Conservation (phyloP, 2,797 vertebrate genomes). For the Cetoscarus ocellatus region DNA sequence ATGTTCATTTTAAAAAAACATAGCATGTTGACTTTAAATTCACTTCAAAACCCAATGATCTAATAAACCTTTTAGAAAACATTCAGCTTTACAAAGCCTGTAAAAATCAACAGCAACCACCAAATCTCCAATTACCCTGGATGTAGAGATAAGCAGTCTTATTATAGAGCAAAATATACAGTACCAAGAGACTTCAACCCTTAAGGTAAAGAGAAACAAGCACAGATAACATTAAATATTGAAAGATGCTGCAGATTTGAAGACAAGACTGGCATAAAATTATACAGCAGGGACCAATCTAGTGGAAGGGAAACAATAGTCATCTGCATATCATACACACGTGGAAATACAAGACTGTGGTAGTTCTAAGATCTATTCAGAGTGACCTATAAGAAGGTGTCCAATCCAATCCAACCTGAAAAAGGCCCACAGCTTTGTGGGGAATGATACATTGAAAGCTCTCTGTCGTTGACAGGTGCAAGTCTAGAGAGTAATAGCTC, state of each 20-base stretch:
- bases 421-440: background rate
- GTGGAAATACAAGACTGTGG: constrained; percentile 14
- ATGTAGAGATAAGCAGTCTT: background rate
- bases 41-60: constrained; percentile 1
- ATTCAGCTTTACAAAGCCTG: background rate
- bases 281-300: constrained; percentile 3
- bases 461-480: constrained; percentile 31
- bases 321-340: constrained; percentile 15
- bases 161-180: background rate
- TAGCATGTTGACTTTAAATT: background rate
- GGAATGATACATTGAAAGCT: constrained; percentile 21
- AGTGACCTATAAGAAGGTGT: constrained; percentile 26
- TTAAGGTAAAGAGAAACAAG: constrained; percentile 13
- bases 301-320: constrained; percentile 15
- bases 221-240: constrained; percentile 30
- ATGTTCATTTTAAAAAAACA: background rate
- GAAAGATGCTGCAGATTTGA: background rate
- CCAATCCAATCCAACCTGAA: constrained; percentile 3
- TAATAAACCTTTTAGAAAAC: constrained; percentile 3
- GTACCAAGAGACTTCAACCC: background rate
- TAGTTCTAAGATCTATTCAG: constrained; percentile 18
- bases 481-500: constrained; percentile 41
- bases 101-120: constrained; percentile 3
- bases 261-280: constrained; percentile 5
- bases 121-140: background rate